Percentiles rank a stretch among this genome's conserved stretches.
These are phyloP conservation scores for Ptiloglossa arizonensis DNA, from an alignment of 1,140 invertebrate genomes.

Conservation along the genomic window DNA sequence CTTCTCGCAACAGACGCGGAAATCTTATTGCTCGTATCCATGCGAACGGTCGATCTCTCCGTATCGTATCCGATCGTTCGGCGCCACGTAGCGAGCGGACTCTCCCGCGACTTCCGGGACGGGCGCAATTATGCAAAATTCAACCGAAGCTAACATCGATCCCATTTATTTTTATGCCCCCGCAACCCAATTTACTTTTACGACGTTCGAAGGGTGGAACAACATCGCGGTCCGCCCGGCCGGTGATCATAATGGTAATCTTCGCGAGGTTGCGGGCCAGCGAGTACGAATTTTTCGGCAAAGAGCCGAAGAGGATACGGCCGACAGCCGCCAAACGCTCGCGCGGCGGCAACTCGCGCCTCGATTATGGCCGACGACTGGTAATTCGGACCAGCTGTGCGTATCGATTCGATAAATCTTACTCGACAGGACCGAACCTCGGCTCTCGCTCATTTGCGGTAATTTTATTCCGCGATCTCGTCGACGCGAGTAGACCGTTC, in stretches of 20 bases:
- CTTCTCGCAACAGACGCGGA: neutral
- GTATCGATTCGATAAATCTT: conserved; percentile 19
- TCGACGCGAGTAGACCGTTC: too few species aligned
- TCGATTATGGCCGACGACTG: conserved; percentile 6
- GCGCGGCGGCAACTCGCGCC: too few species aligned
- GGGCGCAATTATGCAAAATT: conserved; percentile 47
- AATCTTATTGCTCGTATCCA: neutral
- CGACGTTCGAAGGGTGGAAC: neutral
- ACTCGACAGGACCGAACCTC: neutral
- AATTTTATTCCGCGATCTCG: conserved; percentile 14
- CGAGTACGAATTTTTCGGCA: too few species aligned
- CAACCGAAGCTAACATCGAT: conserved; percentile 11
- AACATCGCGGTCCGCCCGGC: neutral
- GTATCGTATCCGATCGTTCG: neutral
- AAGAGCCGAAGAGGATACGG: neutral
- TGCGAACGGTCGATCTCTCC: neutral
- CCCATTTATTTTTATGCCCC: conserved; percentile 58
- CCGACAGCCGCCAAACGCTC: too few species aligned
- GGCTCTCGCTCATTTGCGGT: neutral
- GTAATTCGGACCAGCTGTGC: conserved; percentile 3
- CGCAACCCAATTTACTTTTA: conserved; percentile 44
- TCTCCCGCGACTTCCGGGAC: conserved; percentile 16
- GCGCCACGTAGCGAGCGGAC: neutral
- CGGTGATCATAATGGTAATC: conserved; percentile 16
- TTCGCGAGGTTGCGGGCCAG: neutral